Evolutionary conservation across 2,888 invertebrate species (phyloP).

Genomic region (Anarsia innoxiella): DNA sequence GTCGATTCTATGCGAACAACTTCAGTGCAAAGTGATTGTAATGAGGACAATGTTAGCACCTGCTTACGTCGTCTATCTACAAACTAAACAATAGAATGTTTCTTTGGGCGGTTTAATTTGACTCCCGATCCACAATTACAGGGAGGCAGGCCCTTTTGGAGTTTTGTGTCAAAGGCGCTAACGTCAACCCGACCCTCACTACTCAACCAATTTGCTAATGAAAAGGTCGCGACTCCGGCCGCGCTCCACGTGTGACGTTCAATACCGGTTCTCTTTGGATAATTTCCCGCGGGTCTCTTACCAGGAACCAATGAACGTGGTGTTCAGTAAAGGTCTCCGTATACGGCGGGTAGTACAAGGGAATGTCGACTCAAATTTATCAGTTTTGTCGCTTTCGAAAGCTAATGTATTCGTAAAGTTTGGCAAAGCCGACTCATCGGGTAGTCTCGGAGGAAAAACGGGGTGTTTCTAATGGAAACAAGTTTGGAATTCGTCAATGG

Average conservation of each 20-base stretch:
- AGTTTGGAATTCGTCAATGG: slow-evolving; percentile 52
- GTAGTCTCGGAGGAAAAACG: slow-evolving; percentile 47
- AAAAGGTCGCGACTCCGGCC: slow-evolving; percentile 20
- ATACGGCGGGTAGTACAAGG: slow-evolving; percentile 17
- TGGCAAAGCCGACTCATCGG: slow-evolving; percentile 51
- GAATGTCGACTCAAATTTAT: slow-evolving; percentile 53
- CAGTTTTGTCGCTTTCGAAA: slow-evolving; percentile 50
- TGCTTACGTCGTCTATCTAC: slow-evolving; percentile 16
- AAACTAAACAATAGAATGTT: slow-evolving; percentile 27
- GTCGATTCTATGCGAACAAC: not conserved
- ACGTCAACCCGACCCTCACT: slow-evolving; percentile 23
- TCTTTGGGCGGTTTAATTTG: slow-evolving; percentile 48
- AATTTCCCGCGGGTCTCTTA: slow-evolving; percentile 7
- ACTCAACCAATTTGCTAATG: slow-evolving; percentile 19
- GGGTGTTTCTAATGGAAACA: slow-evolving; percentile 52
- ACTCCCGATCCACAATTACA: slow-evolving; percentile 53
- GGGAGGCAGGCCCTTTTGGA: slow-evolving; percentile 40
- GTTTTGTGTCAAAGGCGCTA: slow-evolving; percentile 49
- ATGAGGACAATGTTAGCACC: not conserved
- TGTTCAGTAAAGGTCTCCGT: slow-evolving; percentile 9
- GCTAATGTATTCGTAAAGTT: slow-evolving; percentile 68
- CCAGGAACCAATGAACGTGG: slow-evolving; percentile 22
- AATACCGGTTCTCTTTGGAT: slow-evolving; percentile 19
- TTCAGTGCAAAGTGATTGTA: not conserved
- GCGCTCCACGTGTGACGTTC: slow-evolving; percentile 16